Evolutionary conservation across 2,797 vertebrate species (phyloP), one percentile per base, ranked within the genome.

Genomic region (Dipus sagitta): DNA sequence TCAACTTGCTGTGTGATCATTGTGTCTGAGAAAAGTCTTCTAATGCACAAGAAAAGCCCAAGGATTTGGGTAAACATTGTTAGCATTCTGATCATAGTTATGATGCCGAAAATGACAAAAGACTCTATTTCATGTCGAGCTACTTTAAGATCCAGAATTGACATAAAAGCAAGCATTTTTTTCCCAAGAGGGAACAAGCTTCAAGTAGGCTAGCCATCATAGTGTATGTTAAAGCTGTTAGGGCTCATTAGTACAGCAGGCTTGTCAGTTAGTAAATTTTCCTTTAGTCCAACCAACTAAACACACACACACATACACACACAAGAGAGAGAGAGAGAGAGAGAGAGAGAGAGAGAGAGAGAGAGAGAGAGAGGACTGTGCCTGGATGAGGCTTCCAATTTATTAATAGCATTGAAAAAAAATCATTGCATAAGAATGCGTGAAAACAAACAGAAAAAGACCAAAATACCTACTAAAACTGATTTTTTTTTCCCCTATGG

Each of bases 31-130:
- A 58, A 76, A 93, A 80, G 12, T 0, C 15, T 75, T 85, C 28
- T 89, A 92, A 82, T 96, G 92, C 58, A 65, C 76, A 90, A 90
- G 70, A 87, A 81, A 89, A 75, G 34, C 65, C 75, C 21, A 60
- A 58, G 23, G 34, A 68, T 89, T 89, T 93, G 74, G 65, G 72
- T 47, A 86, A 65, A 88, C 6, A 62, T 71, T 54, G 34, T 24
- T 12, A 64, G 74, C 21, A 64, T 85, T 72, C 42, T 92, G n/a
- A 67, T 82, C 62, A 87, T 62, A 60, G 23, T 32, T 38, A 23
- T 88, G 54, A 88, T 23, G 68, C 28, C 86, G 42, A 92, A 77
- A 64, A 94, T 60, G 83, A 38, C 3, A n/a, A 74, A 18, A 77
- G 68, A 62, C 26, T 68, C 60, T 91, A 76, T 88, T 95, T 93